Conservation (phyloP, 2,888 invertebrate species). For the Troilus luridus region DNA sequence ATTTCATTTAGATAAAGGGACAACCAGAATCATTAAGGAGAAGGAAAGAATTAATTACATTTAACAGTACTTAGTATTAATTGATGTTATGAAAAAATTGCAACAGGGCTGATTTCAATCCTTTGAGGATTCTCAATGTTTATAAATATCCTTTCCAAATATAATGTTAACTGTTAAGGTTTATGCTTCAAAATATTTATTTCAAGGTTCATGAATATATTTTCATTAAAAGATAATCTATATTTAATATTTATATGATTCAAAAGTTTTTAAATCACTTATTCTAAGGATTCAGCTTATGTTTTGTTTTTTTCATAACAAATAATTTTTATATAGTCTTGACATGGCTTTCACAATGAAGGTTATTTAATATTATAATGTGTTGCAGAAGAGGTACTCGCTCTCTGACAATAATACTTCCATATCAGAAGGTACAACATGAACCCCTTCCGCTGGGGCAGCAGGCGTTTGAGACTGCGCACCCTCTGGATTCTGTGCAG, state of each 20-base stretch:
- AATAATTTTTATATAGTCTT: conserved; percentile 48
- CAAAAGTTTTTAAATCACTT: background rate
- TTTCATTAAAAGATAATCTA: background rate
- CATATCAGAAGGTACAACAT: conserved; percentile 76
- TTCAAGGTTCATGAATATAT: background rate
- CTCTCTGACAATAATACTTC: conserved; percentile 72
- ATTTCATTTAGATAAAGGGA: background rate
- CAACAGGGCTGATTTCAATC: background rate
- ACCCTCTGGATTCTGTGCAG: background rate
- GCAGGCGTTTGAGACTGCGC: background rate
- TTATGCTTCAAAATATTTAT: background rate
- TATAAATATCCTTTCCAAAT: background rate
- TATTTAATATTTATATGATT: background rate
- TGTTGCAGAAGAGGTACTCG: conserved; percentile 65
- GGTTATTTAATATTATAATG: conserved; percentile 29
- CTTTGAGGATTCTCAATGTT: background rate
- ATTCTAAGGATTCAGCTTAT: conserved; percentile 27
- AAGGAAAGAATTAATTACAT: background rate
- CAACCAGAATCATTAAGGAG: background rate
- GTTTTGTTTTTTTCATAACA: background rate
- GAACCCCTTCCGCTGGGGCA: conserved; percentile 44
- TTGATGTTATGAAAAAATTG: background rate
- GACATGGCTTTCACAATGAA: conserved; percentile 5
- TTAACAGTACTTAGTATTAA: background rate
- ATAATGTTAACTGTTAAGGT: background rate